Conservation (phyloP, 2,797 vertebrate species). For the Spatula clypeata region DNA sequence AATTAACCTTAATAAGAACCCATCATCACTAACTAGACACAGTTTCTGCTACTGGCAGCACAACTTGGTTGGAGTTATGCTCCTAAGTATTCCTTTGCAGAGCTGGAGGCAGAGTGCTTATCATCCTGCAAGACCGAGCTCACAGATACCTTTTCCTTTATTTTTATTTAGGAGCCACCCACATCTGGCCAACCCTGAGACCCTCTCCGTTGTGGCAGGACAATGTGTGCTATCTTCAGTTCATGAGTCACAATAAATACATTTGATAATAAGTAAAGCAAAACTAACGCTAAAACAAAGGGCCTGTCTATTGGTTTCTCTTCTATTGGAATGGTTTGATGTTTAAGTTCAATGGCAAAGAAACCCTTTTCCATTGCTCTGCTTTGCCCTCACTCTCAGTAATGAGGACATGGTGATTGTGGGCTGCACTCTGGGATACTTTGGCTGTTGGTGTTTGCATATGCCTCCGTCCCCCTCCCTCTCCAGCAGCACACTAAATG, state of each 20-base stretch:
- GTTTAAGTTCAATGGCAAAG: background rate
- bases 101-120: background rate
- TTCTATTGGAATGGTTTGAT: background rate
- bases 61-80: background rate
- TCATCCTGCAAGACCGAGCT: background rate
- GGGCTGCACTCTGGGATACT: background rate
- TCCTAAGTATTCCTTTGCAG: background rate
- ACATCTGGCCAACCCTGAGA: background rate
- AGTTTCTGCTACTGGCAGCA: background rate
- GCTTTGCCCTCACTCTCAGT: background rate
- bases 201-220: background rate
- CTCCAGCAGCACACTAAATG: background rate
- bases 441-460: background rate
- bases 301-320: background rate
- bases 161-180: background rate
- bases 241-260: background rate
- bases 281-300: background rate
- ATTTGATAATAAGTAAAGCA: background rate
- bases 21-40: background rate
- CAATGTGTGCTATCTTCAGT: rapidly evolving
- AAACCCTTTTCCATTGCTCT: background rate
- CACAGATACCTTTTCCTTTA: background rate
- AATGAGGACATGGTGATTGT: background rate
- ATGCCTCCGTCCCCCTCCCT: background rate
- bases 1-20: background rate